Percentiles rank a stretch among this genome's conserved stretches.
Evolutionary conservation across 1,140 invertebrate species (phyloP).

Genomic region (Geopemphigus sp.): DNA sequence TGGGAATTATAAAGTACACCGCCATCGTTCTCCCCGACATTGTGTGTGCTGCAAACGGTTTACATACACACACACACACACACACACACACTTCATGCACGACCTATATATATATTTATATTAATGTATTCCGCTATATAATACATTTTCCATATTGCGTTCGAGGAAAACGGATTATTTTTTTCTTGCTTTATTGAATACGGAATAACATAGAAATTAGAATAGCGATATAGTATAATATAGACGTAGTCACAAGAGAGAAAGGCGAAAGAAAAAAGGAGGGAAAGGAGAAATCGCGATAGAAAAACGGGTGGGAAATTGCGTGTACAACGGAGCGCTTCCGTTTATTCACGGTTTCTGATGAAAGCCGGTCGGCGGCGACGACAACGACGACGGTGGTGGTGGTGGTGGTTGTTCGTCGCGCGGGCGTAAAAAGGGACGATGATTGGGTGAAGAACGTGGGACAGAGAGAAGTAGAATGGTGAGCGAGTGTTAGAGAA

Average conservation of each 20-base stretch:
- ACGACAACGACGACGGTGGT: slow-evolving; percentile 1
- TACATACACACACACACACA: too few relatives aligned
- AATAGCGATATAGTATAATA: neutral
- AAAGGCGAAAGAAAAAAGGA: neutral
- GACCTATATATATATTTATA: too few relatives aligned
- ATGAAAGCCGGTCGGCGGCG: slow-evolving; percentile 34
- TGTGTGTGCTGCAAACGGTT: neutral
- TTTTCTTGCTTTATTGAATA: too few relatives aligned
- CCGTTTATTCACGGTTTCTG: slow-evolving; percentile 23
- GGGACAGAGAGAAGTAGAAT: too few relatives aligned
- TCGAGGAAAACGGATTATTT: too few relatives aligned
- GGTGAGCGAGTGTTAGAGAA: neutral
- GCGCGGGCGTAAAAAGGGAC: neutral
- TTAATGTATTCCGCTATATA: too few relatives aligned
- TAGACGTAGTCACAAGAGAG: neutral
- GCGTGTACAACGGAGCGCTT: slow-evolving; percentile 24
- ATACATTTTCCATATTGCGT: too few relatives aligned
- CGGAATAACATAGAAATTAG: neutral
- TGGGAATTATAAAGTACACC: slow-evolving; percentile 18
- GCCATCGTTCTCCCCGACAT: neutral
- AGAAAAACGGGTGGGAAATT: slow-evolving; percentile 15
- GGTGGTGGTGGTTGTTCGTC: too few relatives aligned
- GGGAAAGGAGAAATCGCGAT: too few relatives aligned
- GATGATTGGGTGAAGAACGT: slow-evolving; percentile 7
- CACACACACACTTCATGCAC: too few relatives aligned